Evolutionary conservation across 2,888 invertebrate genomes (phyloP), one percentile per base, ranked within the genome.

Genomic region (Serripes groenlandicus): DNA sequence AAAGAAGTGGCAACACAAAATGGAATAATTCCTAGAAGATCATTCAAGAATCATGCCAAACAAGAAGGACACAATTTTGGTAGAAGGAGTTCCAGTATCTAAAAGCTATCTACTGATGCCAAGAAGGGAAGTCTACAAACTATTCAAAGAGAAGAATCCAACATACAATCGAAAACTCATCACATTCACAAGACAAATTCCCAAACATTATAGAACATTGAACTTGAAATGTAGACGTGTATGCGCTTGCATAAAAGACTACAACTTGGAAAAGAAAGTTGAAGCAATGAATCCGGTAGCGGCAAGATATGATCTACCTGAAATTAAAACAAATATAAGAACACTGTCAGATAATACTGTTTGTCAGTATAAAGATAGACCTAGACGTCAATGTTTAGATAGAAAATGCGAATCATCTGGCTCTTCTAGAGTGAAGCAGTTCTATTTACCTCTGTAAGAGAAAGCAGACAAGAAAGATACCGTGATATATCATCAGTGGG

Each of bases 171-270:
- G 42, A 42, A 42, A 15, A 15, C 15, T 42, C 15, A 42, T 15
- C 7, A 42, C 42, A 42, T 42, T 42, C 15, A 7, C 15, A 15
- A 15, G 42, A 7, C 7, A 75, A 49, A 72, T 78, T 3, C 82
- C 82, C 0, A 75, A 72, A 26, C 66, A 82, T 23, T 82, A 58
- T 37, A 78, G 56, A 64, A n/a, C n/a, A 21, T 58, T 82, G 15
- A 35, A 77, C 28, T 28, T 74, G 11, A 35, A 37, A 4, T 82
- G 82, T 26, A n/a, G 78, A 1, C 37, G 82, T 49, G 82, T 82
- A 0, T 82, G 82, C 49, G 60, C 78, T 1, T 82, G 82, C 68
- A 66, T 30, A 0, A 82, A 82, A n/a, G 69, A 71, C 42, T 82
- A 78, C 54, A 78, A 82, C 26, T 9, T 82, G 28, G 75, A 79